These are phyloP conservation scores for Acrocera orbiculus DNA, from an alignment of 2,888 invertebrate genomes.

Conservation along the genomic window DNA sequence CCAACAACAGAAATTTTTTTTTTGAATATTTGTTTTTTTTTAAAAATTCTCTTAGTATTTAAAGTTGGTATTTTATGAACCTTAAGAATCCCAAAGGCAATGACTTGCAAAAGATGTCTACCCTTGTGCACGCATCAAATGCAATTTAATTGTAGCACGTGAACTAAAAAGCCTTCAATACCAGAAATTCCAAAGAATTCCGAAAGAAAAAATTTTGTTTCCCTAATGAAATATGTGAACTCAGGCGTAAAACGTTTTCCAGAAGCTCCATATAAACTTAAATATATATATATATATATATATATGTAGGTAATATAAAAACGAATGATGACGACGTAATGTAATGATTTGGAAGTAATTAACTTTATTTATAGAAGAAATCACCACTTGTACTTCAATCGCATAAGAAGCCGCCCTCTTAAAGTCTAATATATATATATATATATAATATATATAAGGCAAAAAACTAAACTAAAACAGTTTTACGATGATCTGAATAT, in stretches of 20 bases:
- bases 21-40: too few species aligned
- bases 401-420: background rate
- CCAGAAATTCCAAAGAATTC: slow-evolving; percentile 7
- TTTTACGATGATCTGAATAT: background rate
- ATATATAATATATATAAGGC: background rate
- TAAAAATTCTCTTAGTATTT: slow-evolving; percentile 2
- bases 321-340: slow-evolving; percentile 4
- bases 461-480: background rate
- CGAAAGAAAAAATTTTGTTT: background rate
- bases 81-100: slow-evolving; percentile 1
- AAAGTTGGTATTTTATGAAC: background rate
- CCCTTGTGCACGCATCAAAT: slow-evolving; percentile 2
- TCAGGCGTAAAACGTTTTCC: slow-evolving; percentile 11
- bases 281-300: background rate
- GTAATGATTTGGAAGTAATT: slow-evolving; percentile 12
- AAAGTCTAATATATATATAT: too few species aligned
- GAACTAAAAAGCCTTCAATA: slow-evolving; percentile 1
- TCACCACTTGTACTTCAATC: background rate
- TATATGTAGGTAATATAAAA: slow-evolving; percentile 1
- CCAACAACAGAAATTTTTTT: slow-evolving; percentile 2
- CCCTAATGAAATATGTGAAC: slow-evolving; percentile 2
- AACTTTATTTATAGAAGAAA: slow-evolving; percentile 11
- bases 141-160: background rate
- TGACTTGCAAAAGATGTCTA: slow-evolving; percentile 1
- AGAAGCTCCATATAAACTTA: slow-evolving; percentile 6